Evolutionary conservation across 1,140 invertebrate species (phyloP), one percentile per base, ranked within the genome.

Genomic region (Neelides sp.): DNA sequence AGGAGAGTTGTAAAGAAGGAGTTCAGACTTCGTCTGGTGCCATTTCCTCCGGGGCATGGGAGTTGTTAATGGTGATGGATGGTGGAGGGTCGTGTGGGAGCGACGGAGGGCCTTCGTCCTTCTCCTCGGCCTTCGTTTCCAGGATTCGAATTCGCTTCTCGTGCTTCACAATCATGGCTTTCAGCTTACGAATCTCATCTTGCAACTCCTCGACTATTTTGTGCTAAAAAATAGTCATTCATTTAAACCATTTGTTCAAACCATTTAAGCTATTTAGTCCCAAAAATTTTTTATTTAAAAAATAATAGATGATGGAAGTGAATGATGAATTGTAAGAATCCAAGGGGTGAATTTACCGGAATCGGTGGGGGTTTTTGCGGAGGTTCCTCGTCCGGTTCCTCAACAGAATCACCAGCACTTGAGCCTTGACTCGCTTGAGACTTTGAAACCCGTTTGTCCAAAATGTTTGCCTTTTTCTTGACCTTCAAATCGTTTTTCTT

Each of bases 101-200:
- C 19, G 52, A 36, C 36, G 52, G 48, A 19, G 54, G 50, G 20
- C 45, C 49, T 13, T 41, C 37, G 12, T 35, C 37, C 10, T 26
- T n/a, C 15, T 52, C 53, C 23, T 40, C 30, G n/a, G 61, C 62
- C 43, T 64, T 65, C 20, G 78, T 76, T 62, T 86, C 83, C 8
- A 86, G 64, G 12, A 80, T 73, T 47, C 80, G 71, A 63, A 87
- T 85, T 52, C 90, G 75, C 58, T 88, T 88, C 68, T 96, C 91
- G 64, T 96, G 91, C 63, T 92, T 92, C 3, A 94, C 82, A 56
- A 94, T 85, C 63, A 93, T 85, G 2, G 87, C 81, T 66, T 95
- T 95, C 49, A 95, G 70, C 66, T 89, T 90, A 39, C 87, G 77
- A 58, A 91, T 85, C 66, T 90, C 85, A 60, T 85, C 81, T 26